Evolutionary conservation across 2,888 invertebrate species (phyloP).

Genomic region (Polia nebulosa): DNA sequence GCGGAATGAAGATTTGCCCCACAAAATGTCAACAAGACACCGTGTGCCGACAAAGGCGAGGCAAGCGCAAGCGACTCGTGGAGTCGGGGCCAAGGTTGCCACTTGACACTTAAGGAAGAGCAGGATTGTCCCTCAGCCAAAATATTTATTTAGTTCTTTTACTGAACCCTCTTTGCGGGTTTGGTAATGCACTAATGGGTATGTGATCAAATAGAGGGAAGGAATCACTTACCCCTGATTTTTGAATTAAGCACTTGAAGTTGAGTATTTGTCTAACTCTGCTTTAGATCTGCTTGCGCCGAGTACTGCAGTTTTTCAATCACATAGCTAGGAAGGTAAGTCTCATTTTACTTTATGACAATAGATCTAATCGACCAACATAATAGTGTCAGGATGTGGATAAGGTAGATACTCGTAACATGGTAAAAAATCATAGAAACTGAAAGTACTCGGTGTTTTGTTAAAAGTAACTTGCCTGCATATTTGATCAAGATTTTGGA

Average conservation of each 20-base stretch:
- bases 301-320: too few relatives aligned
- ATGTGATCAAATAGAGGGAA: neutral
- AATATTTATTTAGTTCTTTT: constrained; percentile 2
- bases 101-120: constrained; percentile 41
- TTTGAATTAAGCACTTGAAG: too few relatives aligned
- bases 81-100: constrained; percentile 49
- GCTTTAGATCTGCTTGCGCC: too few relatives aligned
- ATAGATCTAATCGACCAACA: too few relatives aligned
- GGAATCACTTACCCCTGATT: too few relatives aligned
- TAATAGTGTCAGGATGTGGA: neutral
- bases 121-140: constrained; percentile 22
- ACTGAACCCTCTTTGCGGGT: neutral
- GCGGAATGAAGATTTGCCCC: constrained; percentile 90
- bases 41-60: constrained; percentile 82
- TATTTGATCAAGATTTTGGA: too few relatives aligned
- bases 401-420: neutral
- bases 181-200: neutral
- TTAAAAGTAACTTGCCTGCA: too few relatives aligned
- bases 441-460: too few relatives aligned
- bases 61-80: constrained; percentile 41
- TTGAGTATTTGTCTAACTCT: too few relatives aligned
- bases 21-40: constrained; percentile 88
- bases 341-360: too few relatives aligned
- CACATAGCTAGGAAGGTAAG: too few relatives aligned
- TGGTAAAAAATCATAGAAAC: neutral